Percentiles rank a stretch among this genome's conserved stretches.
phyloP scores from a whole-genome alignment of 2,888 invertebrate species.

The Ditylenchus weischeri region DNA sequence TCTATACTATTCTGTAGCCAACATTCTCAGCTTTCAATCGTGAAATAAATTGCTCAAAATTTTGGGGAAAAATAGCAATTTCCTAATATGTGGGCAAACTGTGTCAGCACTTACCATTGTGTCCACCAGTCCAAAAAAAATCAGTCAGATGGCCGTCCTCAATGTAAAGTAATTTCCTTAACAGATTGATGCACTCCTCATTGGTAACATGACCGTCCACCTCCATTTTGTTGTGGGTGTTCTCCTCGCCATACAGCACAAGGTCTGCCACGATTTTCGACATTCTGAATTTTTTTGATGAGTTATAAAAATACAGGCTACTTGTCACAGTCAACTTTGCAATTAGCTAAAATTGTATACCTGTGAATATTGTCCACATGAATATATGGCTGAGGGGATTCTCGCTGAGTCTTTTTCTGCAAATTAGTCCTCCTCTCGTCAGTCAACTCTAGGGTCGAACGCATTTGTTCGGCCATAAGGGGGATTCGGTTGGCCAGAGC shows the following conservation, averaged over 20 bases:
- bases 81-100: too few species aligned
- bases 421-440: conserved; percentile 29
- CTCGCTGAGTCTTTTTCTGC: conserved; percentile 19
- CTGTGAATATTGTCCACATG: conserved; percentile 33
- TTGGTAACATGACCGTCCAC: neutral
- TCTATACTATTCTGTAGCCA: too few species aligned
- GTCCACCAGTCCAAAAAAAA: conserved; percentile 44
- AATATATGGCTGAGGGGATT: conserved; percentile 26
- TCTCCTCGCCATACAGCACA: conserved; percentile 10
- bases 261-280: conserved; percentile 22
- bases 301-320: neutral
- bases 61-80: too few species aligned
- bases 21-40: too few species aligned
- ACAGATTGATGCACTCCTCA: conserved; percentile 11
- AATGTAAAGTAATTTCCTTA: conserved; percentile 35
- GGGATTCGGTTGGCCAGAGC: conserved; percentile 34
- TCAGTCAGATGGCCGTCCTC: conserved; percentile 37
- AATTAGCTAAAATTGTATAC: conserved; percentile 1
- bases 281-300: conserved; percentile 17
- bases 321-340: neutral
- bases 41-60: too few species aligned
- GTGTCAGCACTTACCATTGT: conserved; percentile 22
- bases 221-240: conserved; percentile 17
- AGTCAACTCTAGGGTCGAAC: conserved; percentile 46
- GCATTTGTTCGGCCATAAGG: conserved; percentile 45